A percentile compares a stretch with the other conserved stretches of the same genome.
phyloP scores from a whole-genome alignment of 2,113 vertebrate species.

The Micronycteris hirsuta region DNA sequence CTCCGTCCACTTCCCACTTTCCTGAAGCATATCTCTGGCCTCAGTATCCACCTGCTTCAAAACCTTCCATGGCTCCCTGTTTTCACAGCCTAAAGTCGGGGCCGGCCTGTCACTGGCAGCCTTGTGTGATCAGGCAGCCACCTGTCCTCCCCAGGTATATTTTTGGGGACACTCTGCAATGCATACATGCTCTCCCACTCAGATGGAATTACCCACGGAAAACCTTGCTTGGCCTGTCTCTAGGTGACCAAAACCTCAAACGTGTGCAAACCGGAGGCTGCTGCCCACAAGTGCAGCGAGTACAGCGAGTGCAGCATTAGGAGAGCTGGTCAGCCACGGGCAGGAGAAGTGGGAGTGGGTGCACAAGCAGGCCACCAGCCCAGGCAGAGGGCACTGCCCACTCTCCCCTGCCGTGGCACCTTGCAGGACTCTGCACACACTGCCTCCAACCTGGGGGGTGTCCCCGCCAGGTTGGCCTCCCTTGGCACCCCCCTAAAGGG shows the following conservation, averaged over 20 bases:
- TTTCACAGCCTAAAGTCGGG: background rate
- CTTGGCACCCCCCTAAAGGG: background rate
- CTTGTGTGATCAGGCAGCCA: background rate
- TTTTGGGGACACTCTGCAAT: background rate
- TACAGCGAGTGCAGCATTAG: accelerated
- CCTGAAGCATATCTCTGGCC: background rate
- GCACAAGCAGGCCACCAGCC: background rate
- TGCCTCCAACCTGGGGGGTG: background rate
- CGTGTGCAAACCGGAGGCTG: background rate
- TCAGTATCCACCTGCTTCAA: background rate
- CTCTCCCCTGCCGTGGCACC: background rate
- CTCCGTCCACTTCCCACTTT: accelerated
- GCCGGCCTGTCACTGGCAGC: background rate
- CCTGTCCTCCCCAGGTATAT: background rate
- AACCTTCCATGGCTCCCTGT: background rate
- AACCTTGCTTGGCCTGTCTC: background rate
- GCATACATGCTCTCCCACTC: background rate
- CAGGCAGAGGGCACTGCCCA: background rate
- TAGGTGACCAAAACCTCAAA: background rate
- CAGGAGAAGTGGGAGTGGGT: background rate
- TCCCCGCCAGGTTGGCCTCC: background rate
- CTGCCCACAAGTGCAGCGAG: background rate
- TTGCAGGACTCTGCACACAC: background rate
- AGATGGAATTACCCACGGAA: background rate
- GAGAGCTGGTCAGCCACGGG: background rate